Evolutionary conservation across 2,888 invertebrate genomes (phyloP), one percentile per base, ranked within the genome.

Genomic region (Thereva unica): DNA sequence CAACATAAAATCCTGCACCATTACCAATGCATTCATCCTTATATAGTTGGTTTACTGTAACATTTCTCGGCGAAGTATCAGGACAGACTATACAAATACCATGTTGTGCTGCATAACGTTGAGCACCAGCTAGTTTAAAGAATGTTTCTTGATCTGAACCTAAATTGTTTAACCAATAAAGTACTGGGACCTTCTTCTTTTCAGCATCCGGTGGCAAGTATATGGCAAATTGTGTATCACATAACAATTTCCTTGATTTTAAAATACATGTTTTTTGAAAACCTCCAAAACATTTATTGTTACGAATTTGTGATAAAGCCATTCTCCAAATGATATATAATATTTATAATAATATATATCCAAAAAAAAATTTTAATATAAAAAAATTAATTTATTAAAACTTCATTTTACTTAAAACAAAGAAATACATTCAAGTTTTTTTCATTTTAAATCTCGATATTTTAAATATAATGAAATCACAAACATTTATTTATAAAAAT

Each of bases 141-240:
- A 98, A 97, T 83, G 99, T 99, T 75, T 93, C 90, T 80, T 99
- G 97, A 8, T 88, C 94, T 79, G 98, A 98, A 0, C 92, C 92
- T 41, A 98, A 83, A 1, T 97, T 96, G 44, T 96, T 96, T 0
- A 97, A 83, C 85, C 90, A 97, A 78, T 93, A 97, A 8, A 97
- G 84, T 0, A 94, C 92, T 1, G 97, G 95, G 40, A 92, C 82
- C 73, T 87, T 23, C 23, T 23, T 23, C 23, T 23, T 23, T 23
- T 23, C 23, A 23, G 23, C 23, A 76, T 23, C 23, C 0, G 93
- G 90, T 10, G 98, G 98, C 61, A 97, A 77, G 77, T 89, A 99
- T 44, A 97, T 84, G 0, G 93, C 93, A 81, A 98, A 96, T 76
- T 92, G 95, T 94, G 97, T 97, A 71, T 86, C 86, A 80, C 97